Percentiles rank a stretch among this genome's conserved stretches.
Conservation (phyloP, 2,888 invertebrate genomes). For the Eilema sororculum region DNA sequence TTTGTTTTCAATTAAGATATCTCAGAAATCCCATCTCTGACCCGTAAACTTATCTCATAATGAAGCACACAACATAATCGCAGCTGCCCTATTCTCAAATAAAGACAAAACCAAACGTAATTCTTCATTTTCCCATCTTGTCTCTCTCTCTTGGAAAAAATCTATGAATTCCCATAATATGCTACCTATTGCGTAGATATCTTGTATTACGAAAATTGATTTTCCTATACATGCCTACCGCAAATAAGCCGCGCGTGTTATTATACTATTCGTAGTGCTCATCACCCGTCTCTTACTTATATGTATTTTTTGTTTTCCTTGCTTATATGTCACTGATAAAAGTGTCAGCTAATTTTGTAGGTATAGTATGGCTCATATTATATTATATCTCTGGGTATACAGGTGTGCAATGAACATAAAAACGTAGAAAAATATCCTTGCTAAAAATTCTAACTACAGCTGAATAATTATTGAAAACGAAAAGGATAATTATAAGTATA, state of each 20-base stretch:
- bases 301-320: background rate
- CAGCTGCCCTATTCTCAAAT: background rate
- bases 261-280: conserved; percentile 14
- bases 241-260: conserved; percentile 17
- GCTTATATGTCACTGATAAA: conserved; percentile 3
- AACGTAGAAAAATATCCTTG: too few species aligned
- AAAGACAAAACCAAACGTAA: background rate
- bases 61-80: background rate
- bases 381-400: background rate
- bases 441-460: too few species aligned
- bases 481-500: background rate
- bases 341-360: background rate
- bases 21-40: too few species aligned
- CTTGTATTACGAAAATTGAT: conserved; percentile 12
- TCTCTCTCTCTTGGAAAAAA: conserved; percentile 17
- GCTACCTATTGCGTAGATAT: conserved; percentile 23
- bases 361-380: too few species aligned
- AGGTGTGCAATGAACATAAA: background rate
- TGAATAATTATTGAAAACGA: background rate
- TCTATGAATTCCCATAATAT: conserved; percentile 24
- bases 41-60: background rate
- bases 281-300: conserved; percentile 12
- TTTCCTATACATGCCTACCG: conserved; percentile 11
- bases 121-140: conserved; percentile 23
- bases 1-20: too few species aligned